A percentile compares a stretch with the other conserved stretches of the same genome.
These are phyloP conservation scores for Leptothorax acervorum DNA, from an alignment of 2,888 invertebrate species.

Conservation along the genomic window DNA sequence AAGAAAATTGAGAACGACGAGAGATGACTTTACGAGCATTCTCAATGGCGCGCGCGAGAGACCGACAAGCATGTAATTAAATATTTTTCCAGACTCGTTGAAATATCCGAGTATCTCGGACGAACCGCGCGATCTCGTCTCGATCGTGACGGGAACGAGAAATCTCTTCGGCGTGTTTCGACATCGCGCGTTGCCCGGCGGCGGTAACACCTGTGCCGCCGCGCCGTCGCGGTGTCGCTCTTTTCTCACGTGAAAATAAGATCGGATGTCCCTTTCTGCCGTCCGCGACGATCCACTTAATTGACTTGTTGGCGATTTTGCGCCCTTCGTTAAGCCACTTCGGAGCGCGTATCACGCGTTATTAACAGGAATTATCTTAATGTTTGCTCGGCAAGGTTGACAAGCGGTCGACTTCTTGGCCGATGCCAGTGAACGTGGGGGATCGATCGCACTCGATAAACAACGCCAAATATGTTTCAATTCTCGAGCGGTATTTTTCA, in stretches of 20 bases:
- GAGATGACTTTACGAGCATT: background rate
- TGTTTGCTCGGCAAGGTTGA: slow-evolving; percentile 17
- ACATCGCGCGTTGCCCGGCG: slow-evolving; percentile 37
- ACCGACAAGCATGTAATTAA: slow-evolving; percentile 30
- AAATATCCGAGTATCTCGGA: slow-evolving; percentile 38
- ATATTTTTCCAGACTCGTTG: slow-evolving; percentile 38
- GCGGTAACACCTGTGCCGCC: slow-evolving; percentile 40
- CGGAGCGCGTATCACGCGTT: background rate
- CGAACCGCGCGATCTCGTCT: slow-evolving; percentile 43
- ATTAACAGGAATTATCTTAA: slow-evolving; percentile 44
- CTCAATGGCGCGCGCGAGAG: background rate
- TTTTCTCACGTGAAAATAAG: slow-evolving; percentile 36
- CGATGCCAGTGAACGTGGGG: background rate
- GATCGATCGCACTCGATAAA: background rate
- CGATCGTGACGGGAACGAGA: slow-evolving; percentile 51
- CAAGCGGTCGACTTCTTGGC: background rate
- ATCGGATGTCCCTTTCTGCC: background rate
- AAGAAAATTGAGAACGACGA: background rate
- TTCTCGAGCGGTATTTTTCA: background rate
- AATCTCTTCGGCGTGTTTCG: slow-evolving; percentile 48
- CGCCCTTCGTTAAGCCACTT: background rate
- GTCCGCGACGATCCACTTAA: background rate
- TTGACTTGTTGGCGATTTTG: slow-evolving; percentile 1
- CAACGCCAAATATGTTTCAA: background rate
- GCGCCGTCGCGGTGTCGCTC: slow-evolving; percentile 13